Evolutionary conservation across 2,113 vertebrate species (phyloP).

Genomic region (Lampris megalopsis): DNA sequence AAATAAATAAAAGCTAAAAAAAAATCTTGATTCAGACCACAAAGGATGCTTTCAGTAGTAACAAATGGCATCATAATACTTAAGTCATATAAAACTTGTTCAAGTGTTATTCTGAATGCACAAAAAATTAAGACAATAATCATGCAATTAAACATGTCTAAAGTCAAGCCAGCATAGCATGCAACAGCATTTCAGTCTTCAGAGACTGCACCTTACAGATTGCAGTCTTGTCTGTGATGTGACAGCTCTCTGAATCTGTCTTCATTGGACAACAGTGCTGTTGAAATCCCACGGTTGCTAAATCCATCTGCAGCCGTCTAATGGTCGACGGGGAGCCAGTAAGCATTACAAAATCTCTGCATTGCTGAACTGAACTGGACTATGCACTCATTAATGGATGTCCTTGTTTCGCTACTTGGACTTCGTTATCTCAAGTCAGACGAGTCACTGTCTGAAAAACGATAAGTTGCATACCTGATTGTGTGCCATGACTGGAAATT

Average conservation of each 20-base stretch:
- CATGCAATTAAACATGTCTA: conserved; percentile 89
- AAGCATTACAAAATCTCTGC: conserved; percentile 44
- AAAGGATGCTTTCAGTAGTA: conserved; percentile 85
- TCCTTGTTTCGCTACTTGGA: conserved; percentile 77
- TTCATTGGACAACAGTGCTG: conserved; percentile 58
- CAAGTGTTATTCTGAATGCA: conserved; percentile 84
- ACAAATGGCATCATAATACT: conserved; percentile 90
- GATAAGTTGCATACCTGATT: conserved; percentile 79
- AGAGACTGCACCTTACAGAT: conserved; percentile 57
- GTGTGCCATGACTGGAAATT: conserved; percentile 74
- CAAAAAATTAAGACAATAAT: conserved; percentile 83
- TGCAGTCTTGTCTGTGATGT: conserved; percentile 37
- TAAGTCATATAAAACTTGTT: conserved; percentile 89
- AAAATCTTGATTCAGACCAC: conserved; percentile 62
- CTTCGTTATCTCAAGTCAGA: conserved; percentile 59
- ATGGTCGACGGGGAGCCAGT: conserved; percentile 43
- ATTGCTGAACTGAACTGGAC: conserved; percentile 1
- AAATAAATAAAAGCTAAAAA: conserved; percentile 84
- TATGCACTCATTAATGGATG: conserved; percentile 75
- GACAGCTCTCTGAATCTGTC: conserved; percentile 33
- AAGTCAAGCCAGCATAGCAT: conserved; percentile 86
- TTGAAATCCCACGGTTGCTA: conserved; percentile 49
- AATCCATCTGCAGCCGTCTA: conserved; percentile 50
- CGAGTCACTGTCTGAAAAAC: conserved; percentile 54
- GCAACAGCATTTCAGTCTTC: conserved; percentile 80